Evolutionary conservation across 1,140 invertebrate genomes (phyloP), one percentile per base, ranked within the genome.

Genomic region (Drosophila bocqueti): DNA sequence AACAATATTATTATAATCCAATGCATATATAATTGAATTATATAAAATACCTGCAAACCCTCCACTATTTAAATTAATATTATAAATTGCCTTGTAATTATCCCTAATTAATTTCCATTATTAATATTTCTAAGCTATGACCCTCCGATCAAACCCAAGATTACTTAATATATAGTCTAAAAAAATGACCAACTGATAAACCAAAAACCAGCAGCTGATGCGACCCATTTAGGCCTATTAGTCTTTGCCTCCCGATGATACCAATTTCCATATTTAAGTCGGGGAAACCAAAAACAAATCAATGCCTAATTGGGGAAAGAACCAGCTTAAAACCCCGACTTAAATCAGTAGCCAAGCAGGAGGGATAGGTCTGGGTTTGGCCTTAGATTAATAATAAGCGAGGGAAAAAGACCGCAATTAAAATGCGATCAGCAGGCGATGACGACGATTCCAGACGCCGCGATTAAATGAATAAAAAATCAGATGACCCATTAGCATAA

Each of bases 221-320:
- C 79, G 80, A 83, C 68, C 77, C 84, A 89, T 79, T 83, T 85
- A 81, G 66, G 50, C 50, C 75, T 46, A 86, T 89, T 89, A 89
- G 81, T 79, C 78, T 79, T 79, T 71, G 76, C 57, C 57, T 58
- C 57, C 61, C 66, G 55, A 78, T 45, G 49, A 68, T 45, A 52
- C 52, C 57, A 77, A 89, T 87, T 90, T 66, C 68, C 79, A 84
- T 84, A 90, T 81, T 76, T 62, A 71, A 82, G 55, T 67, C 34
- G 60, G 45, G 58, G 18, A 15, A 69, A 50, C 24, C 57, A 50
- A 69, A 77, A 78, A 85, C 85, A 90, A 90, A 90, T 90, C 78
- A 90, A 66, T 69, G 67, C 65, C 72, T 90, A 90, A 90, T 90
- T 85, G 76, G 58, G 61, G 57, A 63, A 60, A 63, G 71, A 69